Evolutionary conservation across 2,888 invertebrate genomes (phyloP), one percentile per base, ranked within the genome.

Genomic region (Tryphoninae sp.): DNA sequence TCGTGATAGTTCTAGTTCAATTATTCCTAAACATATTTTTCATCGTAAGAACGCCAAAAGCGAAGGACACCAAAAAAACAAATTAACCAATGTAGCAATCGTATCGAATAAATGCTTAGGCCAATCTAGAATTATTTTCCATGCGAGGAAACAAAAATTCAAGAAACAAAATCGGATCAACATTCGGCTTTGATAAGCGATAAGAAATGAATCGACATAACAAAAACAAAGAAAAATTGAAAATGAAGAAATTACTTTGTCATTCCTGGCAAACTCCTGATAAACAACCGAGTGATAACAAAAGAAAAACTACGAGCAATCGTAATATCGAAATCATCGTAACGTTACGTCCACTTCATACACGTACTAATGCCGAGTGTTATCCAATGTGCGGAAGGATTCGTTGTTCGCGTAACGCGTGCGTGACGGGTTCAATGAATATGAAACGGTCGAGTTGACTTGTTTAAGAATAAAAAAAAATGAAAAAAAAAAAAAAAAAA

Each of bases 31-130:
- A 72, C 13, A 16, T 65, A 11, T 53, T 81, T 0, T 77, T 58
- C 6, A 9, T 7, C 9, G 16, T 3, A 9, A 7, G 1, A 23
- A 4, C n/a, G 2, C 23, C 42, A 0, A 53, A 55, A 7, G 13
- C 59, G 13, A 13, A 76, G 0, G 22, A 59, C 26, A 61, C 62
- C 3, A 86, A 86, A 58, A 81, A 81, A 71, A 2, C 23, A 13
- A 53, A 74, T 13, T 81, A 71, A 78, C n/a, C 13, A 1, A 16
- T 73, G 40, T 26, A 58, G 9, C n/a, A 26, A 45, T 16, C 7
- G n/a, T 53, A 49, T 3, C 42, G 1, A 64, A 40, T 55, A 68
- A 33, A 49, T 40, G 45, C 45, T 45, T 45, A 13, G 45, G 7
- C 33, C 33, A 33, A 33, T 6, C 0, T 33, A 1, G 4, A 33